phyloP scores from a whole-genome alignment of 2,888 invertebrate species.

The Allolobophora icterica region DNA sequence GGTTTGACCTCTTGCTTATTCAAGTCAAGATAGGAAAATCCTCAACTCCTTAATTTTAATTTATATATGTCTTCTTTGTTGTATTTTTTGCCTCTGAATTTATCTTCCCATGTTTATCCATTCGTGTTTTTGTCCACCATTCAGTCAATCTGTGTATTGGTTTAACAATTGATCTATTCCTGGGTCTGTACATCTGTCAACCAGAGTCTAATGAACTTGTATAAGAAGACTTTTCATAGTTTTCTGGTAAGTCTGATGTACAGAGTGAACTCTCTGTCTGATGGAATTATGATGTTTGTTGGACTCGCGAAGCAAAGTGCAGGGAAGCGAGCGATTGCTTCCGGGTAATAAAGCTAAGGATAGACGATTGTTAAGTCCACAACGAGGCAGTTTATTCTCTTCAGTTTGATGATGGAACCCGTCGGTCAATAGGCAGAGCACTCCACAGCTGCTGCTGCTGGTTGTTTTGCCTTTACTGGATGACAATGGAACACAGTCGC shows the following conservation, averaged over 20 bases:
- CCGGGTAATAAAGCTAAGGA: background rate
- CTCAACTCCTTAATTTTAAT: no score
- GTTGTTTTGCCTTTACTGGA: background rate
- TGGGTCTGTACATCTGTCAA: no score
- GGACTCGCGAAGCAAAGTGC: background rate
- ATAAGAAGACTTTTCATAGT: no score
- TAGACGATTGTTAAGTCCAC: background rate
- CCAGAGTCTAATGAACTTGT: no score
- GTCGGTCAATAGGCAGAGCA: background rate
- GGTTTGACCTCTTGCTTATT: no score
- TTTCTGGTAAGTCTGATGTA: no score
- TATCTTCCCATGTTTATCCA: no score
- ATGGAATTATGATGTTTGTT: background rate
- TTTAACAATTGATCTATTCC: no score
- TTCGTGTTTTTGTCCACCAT: no score
- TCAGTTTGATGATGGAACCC: background rate
- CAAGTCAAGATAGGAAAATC: no score
- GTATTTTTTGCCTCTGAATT: background rate
- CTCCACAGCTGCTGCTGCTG: background rate
- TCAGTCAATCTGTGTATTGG: no score
- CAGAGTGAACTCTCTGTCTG: background rate
- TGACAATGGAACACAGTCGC: no score
- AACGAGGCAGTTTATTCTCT: background rate
- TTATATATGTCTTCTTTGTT: background rate
- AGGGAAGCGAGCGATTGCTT: background rate